A percentile compares a stretch with the other conserved stretches of the same genome.
phyloP scores from a whole-genome alignment of 2,797 vertebrate species.

The Trematomus bernacchii region DNA sequence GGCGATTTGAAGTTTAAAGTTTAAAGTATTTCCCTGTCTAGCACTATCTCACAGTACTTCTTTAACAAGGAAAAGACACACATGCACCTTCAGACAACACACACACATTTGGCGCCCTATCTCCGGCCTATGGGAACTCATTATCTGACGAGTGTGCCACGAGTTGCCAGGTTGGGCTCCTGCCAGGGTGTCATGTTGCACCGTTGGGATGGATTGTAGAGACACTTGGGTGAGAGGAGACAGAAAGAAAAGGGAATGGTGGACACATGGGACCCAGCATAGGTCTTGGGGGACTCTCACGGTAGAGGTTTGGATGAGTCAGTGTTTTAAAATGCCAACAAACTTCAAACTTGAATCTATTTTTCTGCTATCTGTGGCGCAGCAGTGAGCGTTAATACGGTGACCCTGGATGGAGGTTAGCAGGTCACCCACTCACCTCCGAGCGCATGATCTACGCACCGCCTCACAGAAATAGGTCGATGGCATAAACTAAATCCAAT shows the following conservation, averaged over 20 bases:
- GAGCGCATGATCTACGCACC: slow-evolving; percentile 68
- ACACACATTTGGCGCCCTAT: slow-evolving; percentile 31
- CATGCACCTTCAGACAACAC: slow-evolving; percentile 36
- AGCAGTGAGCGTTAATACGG: slow-evolving; percentile 35
- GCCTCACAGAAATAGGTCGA: slow-evolving; percentile 72
- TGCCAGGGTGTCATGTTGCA: slow-evolving; percentile 62
- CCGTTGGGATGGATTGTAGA: slow-evolving; percentile 33
- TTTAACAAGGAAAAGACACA: slow-evolving; percentile 63
- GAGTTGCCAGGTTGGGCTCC: slow-evolving; percentile 67
- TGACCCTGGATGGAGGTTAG: slow-evolving; percentile 73
- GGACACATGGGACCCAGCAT: slow-evolving; percentile 3
- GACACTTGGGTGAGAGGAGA: slow-evolving; percentile 37
- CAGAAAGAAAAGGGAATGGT: slow-evolving; percentile 21
- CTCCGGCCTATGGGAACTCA: slow-evolving; percentile 84
- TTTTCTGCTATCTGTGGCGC: slow-evolving; percentile 29
- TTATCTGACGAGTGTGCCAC: slow-evolving; percentile 75
- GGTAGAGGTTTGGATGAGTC: slow-evolving; percentile 29
- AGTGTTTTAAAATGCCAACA: slow-evolving; percentile 3
- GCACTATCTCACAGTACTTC: slow-evolving; percentile 57
- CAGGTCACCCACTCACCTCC: slow-evolving; percentile 65
- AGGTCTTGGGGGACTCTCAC: slow-evolving; percentile 30
- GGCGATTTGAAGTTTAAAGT: slow-evolving; percentile 75
- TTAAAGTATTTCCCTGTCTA: slow-evolving; percentile 66
- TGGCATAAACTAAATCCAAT: slow-evolving; percentile 83
- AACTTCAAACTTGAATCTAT: slow-evolving; percentile 11